A percentile compares a stretch with the other conserved stretches of the same genome.
Evolutionary conservation across 2,113 vertebrate genomes (phyloP).

Genomic region (Zosterops borbonicus): DNA sequence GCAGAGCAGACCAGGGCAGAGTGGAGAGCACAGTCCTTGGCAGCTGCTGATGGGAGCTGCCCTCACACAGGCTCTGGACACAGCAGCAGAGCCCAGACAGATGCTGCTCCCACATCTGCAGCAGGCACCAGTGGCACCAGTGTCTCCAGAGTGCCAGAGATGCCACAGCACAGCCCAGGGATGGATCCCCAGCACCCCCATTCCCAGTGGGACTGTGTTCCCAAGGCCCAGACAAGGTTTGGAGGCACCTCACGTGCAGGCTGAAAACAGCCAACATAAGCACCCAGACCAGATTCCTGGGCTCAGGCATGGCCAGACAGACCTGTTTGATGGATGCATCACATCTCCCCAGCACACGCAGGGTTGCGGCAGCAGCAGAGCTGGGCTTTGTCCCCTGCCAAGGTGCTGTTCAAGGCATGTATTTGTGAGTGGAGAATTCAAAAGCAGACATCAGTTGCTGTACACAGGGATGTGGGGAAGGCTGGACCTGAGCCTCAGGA

Average conservation of each 20-base stretch:
- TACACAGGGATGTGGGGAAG: background rate
- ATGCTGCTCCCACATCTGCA: background rate
- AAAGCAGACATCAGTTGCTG: background rate
- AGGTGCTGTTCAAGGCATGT: fast-evolving
- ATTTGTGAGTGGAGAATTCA: background rate
- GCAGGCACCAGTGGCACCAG: background rate
- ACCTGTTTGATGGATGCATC: background rate
- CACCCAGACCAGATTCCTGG: background rate
- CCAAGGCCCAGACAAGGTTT: background rate
- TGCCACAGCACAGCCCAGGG: background rate
- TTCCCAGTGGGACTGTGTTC: background rate
- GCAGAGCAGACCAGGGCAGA: background rate
- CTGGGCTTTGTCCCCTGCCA: background rate
- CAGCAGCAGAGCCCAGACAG: background rate
- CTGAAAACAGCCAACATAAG: background rate
- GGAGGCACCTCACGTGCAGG: background rate
- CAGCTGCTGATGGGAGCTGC: background rate
- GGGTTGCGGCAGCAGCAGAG: background rate
- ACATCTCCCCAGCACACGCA: background rate
- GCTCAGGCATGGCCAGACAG: background rate
- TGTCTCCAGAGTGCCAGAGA: background rate
- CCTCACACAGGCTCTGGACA: background rate
- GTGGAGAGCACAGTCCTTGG: background rate
- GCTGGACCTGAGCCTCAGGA: background rate
- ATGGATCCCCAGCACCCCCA: fast-evolving